Conservation (phyloP, 1,140 invertebrate species). For the Platyscapa corneri region DNA sequence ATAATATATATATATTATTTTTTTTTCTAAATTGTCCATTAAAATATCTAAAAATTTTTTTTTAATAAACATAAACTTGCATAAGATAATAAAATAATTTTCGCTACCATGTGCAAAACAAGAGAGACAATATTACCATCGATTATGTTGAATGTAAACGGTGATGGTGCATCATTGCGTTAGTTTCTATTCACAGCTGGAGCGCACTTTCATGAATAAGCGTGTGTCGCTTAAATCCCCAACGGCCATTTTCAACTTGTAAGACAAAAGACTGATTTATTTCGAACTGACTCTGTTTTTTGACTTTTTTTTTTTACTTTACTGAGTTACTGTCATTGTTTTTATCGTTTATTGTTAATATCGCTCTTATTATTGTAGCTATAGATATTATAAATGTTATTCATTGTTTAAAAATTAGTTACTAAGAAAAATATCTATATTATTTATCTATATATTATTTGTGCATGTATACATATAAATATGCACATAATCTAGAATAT, state of each 20-base stretch:
- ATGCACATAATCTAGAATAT: too few relatives aligned
- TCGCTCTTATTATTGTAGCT: too few relatives aligned
- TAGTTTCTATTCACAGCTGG: conserved; percentile 59
- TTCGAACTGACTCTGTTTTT: conserved; percentile 60
- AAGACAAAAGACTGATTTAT: conserved; percentile 71
- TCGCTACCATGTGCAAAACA: background rate
- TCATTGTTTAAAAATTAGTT: too few relatives aligned
- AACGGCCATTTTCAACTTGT: conserved; percentile 66
- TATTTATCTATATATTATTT: too few relatives aligned
- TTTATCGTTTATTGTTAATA: background rate
- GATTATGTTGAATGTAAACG: conserved; percentile 42
- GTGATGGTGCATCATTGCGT: conserved; percentile 38
- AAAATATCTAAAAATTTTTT: too few relatives aligned
- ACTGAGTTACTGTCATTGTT: background rate
- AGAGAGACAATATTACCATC: background rate
- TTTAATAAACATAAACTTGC: background rate
- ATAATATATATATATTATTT: too few relatives aligned
- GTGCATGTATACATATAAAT: too few relatives aligned
- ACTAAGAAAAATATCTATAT: too few relatives aligned
- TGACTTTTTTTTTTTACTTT: background rate
- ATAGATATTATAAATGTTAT: too few relatives aligned
- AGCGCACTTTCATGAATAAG: conserved; percentile 63
- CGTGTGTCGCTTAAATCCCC: conserved; percentile 63
- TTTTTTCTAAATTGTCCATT: too few relatives aligned
- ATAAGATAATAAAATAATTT: background rate